Percentiles rank a stretch among this genome's conserved stretches.
Conservation (phyloP, 2,888 invertebrate genomes). For the Drosophila koepferae region DNA sequence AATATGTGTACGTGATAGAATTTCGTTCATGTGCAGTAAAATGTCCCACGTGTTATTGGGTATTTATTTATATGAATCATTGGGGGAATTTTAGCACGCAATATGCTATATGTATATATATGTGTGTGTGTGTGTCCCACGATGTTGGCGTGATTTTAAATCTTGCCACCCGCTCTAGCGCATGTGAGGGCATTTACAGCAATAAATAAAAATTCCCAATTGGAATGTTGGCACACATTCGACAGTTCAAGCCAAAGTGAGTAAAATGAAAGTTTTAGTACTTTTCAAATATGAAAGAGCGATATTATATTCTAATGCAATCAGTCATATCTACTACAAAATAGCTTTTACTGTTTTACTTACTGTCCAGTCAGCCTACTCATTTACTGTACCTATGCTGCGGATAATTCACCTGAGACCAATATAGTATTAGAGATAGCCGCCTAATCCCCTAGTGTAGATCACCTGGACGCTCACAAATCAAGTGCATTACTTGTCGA, state of each 20-base stretch:
- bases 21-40: not conserved
- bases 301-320: not conserved
- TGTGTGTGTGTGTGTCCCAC: not conserved
- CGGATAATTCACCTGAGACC: slow-evolving; percentile 44
- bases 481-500: slow-evolving; percentile 73
- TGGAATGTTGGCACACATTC: not conserved
- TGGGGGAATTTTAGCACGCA: not conserved
- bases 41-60: not conserved
- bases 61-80: not conserved
- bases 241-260: not conserved
- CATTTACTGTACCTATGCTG: not conserved
- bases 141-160: not conserved
- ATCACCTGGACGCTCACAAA: slow-evolving; percentile 35
- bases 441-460: slow-evolving; percentile 49
- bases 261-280: not conserved
- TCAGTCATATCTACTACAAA: not conserved
- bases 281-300: not conserved
- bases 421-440: slow-evolving; percentile 35
- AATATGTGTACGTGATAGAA: not conserved
- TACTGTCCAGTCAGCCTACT: not conserved
- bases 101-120: not conserved
- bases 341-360: not conserved
- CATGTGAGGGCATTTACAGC: not conserved
- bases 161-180: not conserved
- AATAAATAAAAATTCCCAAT: not conserved